Percentiles rank a stretch among this genome's conserved stretches.
Conservation (phyloP, 2,797 vertebrate genomes). For the Liasis olivaceus region DNA sequence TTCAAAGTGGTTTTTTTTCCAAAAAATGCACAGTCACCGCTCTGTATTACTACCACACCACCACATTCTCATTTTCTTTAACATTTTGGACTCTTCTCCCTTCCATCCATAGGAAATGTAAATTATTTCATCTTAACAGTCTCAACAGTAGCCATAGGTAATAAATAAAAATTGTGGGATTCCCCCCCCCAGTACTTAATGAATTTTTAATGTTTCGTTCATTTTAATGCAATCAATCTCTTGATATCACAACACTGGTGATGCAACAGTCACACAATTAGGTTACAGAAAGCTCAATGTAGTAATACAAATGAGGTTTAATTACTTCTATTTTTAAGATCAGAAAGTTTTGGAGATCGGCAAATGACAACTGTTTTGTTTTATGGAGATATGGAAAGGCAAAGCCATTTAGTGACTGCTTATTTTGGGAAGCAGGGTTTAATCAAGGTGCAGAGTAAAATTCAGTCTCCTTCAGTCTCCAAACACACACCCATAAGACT, state of each 20-base stretch:
- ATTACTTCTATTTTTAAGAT: slow-evolving; percentile 32
- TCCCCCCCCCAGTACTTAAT: slow-evolving; percentile 52
- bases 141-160: slow-evolving; percentile 55
- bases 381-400: background rate
- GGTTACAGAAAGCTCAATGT: slow-evolving; percentile 16
- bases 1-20: slow-evolving; percentile 7
- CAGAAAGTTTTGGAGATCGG: background rate
- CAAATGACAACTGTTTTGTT: background rate
- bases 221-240: slow-evolving; percentile 60
- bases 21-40: background rate
- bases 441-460: background rate
- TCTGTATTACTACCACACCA: slow-evolving; percentile 19
- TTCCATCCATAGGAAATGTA: slow-evolving; percentile 31
- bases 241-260: slow-evolving; percentile 55
- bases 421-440: background rate
- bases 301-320: slow-evolving; percentile 12
- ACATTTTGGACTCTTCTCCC: slow-evolving; percentile 41
- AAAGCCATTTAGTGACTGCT: background rate
- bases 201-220: slow-evolving; percentile 73
- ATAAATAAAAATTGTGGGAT: slow-evolving; percentile 64
- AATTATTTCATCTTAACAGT: slow-evolving; percentile 45
- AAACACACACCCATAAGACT: background rate
- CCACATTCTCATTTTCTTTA: slow-evolving; percentile 17
- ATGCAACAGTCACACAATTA: slow-evolving; percentile 37
- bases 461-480: background rate